phyloP scores from a whole-genome alignment of 2,888 invertebrate genomes.

The Amiota minor region DNA sequence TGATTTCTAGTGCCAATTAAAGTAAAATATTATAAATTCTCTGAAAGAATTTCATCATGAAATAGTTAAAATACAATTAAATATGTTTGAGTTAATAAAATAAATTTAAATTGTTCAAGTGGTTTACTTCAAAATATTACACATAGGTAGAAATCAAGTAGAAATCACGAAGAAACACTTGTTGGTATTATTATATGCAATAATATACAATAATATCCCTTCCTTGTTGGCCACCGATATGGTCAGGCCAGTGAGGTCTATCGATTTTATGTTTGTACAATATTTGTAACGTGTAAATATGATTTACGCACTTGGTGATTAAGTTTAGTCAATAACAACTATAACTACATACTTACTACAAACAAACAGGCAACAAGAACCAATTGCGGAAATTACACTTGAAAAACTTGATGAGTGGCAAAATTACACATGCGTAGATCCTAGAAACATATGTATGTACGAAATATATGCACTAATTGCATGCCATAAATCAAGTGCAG shows the following conservation, averaged over 20 bases:
- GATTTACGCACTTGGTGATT: constrained; percentile 2
- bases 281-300: neutral
- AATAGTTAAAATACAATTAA: too few species aligned
- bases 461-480: constrained; percentile 14
- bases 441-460: neutral
- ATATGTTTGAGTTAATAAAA: too few species aligned
- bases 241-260: neutral
- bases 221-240: too few species aligned
- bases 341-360: neutral
- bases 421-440: neutral
- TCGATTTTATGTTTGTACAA: neutral
- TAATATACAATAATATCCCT: too few species aligned
- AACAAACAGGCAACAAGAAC: neutral
- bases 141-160: too few species aligned
- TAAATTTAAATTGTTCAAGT: too few species aligned
- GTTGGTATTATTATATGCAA: too few species aligned
- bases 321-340: constrained; percentile 5
- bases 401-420: constrained; percentile 17
- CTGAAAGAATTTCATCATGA: too few species aligned
- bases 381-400: constrained; percentile 21
- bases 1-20: too few species aligned
- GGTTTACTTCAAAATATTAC: too few species aligned
- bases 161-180: too few species aligned
- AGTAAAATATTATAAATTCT: too few species aligned
- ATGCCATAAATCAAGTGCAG: constrained; percentile 25